Conservation (phyloP, 1,140 invertebrate genomes). For the Drosophila hydei region DNA sequence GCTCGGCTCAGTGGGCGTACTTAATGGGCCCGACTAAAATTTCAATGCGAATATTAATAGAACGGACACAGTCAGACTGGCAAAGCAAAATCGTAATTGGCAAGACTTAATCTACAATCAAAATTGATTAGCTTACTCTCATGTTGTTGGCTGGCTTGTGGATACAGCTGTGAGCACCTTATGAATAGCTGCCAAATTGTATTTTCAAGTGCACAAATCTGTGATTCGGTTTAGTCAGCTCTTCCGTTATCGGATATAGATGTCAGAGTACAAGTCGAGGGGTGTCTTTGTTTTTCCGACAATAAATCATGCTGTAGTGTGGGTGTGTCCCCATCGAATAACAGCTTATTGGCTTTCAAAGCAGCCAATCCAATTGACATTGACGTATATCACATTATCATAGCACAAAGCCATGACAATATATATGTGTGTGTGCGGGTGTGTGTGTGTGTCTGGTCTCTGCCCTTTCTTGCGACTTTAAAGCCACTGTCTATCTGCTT, state of each 20-base stretch:
- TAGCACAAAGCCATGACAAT: slow-evolving; percentile 75
- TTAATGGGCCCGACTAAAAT: slow-evolving; percentile 1
- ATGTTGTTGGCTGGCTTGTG: slow-evolving; percentile 6
- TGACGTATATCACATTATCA: slow-evolving; percentile 81
- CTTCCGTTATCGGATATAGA: slow-evolving; percentile 37
- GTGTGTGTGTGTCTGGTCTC: slow-evolving; percentile 37
- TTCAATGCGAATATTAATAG: not conserved
- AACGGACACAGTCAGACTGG: not conserved
- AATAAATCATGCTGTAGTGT: slow-evolving; percentile 69
- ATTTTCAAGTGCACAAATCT: slow-evolving; percentile 31
- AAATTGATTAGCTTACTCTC: slow-evolving; percentile 4
- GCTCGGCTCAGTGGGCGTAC: not conserved
- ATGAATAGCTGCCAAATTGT: slow-evolving; percentile 19
- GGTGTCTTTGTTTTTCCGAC: slow-evolving; percentile 75
- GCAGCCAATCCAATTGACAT: slow-evolving; percentile 77
- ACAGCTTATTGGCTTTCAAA: slow-evolving; percentile 78
- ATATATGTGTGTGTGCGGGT: slow-evolving; percentile 6
- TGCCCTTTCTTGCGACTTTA: slow-evolving; percentile 58
- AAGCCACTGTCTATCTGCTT: slow-evolving; percentile 43
- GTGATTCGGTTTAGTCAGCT: slow-evolving; percentile 60
- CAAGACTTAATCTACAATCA: slow-evolving; percentile 2
- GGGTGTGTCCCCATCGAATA: slow-evolving; percentile 68
- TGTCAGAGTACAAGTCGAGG: slow-evolving; percentile 44
- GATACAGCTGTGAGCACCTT: slow-evolving; percentile 1
- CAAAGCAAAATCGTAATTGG: not conserved